Evolutionary conservation across 64 coral and sea anemone genomes (phyloP), one percentile per base, ranked within the genome.

Genomic region (Exaiptasia diaphana): DNA sequence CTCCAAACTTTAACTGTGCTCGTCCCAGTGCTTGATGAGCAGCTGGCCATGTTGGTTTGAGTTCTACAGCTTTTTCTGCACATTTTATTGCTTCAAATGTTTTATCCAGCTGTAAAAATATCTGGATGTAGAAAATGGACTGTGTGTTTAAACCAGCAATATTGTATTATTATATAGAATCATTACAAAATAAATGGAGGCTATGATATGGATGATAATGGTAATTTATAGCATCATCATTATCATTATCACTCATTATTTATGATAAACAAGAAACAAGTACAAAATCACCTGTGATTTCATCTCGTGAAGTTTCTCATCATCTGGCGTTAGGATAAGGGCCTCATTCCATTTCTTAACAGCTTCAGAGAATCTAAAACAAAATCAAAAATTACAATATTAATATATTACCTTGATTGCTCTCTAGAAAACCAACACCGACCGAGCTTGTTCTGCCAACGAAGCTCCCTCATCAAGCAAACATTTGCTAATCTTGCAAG

Each of bases 211-310:
- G n/a, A n/a, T n/a, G n/a, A n/a, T n/a, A n/a, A n/a, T n/a, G n/a
- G n/a, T n/a, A n/a, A n/a, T n/a, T n/a, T n/a, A n/a, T n/a, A n/a
- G n/a, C n/a, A n/a, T n/a, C n/a, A n/a, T n/a, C n/a, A n/a, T n/a
- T n/a, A n/a, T n/a, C n/a, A n/a, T n/a, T n/a, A n/a, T n/a, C n/a
- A n/a, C n/a, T n/a, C n/a, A n/a, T n/a, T n/a, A n/a, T n/a, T n/a
- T n/a, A n/a, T n/a, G n/a, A n/a, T n/a, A n/a, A n/a, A n/a, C n/a
- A n/a, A n/a, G n/a, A n/a, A n/a, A n/a, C n/a, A n/a, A n/a, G n/a
- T n/a, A n/a, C n/a, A n/a, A n/a, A n/a, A n/a, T n/a, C 76, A 90
- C 93, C 87, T 97, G 93, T 42, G 93, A 90, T 72, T 97, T 97
- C 93, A 97, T 97, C 87, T 97, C 93, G 62, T 97, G 70, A 62